phyloP scores from a whole-genome alignment of 1,140 invertebrate genomes.

The Agrilus planipennis region DNA sequence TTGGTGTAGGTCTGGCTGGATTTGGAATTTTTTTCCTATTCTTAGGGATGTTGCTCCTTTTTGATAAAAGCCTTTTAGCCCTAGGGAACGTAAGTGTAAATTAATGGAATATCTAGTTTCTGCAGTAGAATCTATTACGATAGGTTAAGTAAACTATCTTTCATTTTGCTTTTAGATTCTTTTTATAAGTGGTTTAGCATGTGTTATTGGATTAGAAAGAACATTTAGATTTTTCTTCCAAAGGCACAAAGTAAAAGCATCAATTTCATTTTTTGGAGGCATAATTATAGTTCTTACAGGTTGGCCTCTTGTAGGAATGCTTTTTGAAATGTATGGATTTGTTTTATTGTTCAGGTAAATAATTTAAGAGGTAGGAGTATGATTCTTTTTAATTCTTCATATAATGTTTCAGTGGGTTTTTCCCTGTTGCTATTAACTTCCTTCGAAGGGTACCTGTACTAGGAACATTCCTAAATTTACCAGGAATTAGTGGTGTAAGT shows the following conservation, averaged over 20 bases:
- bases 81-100: conserved; percentile 98
- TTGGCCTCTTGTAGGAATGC: conserved; percentile 93
- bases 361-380: too few relatives aligned
- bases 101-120: conserved; percentile 3
- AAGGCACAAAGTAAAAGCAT: conserved; percentile 89
- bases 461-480: conserved; percentile 61
- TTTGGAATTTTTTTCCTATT: conserved; percentile 96
- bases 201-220: conserved; percentile 91
- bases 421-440: conserved; percentile 4
- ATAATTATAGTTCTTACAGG: conserved; percentile 90
- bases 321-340: conserved; percentile 86
- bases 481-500: conserved; percentile 49
- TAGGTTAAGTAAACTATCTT: neutral
- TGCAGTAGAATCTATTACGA: conserved; percentile 6
- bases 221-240: conserved; percentile 98
- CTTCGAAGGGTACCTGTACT: conserved; percentile 58
- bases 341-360: conserved; percentile 68
- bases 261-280: conserved; percentile 86
- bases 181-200: conserved; percentile 88
- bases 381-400: too few relatives aligned
- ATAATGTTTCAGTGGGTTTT: conserved; percentile 48
- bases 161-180: conserved; percentile 59
- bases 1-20: conserved; percentile 91
- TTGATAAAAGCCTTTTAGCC: conserved; percentile 95
- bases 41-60: conserved; percentile 86